A percentile compares a stretch with the other conserved stretches of the same genome.
These are phyloP conservation scores for Druceiella hillmani DNA, from an alignment of 2,888 invertebrate species.

Conservation along the genomic window DNA sequence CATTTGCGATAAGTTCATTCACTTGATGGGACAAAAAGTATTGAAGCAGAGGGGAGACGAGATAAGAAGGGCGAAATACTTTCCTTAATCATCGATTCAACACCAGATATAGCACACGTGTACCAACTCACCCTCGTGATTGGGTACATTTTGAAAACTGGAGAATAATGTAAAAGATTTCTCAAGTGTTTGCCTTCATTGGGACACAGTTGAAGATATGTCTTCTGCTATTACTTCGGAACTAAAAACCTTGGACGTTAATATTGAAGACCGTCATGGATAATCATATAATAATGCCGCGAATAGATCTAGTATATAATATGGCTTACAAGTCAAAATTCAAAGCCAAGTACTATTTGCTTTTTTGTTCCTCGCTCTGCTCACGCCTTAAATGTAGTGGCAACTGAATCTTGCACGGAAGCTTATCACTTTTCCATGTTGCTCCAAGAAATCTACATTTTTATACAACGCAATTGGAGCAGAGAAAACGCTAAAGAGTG, in stretches of 20 bases:
- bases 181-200: slow-evolving; percentile 19
- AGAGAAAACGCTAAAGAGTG: slow-evolving; percentile 26
- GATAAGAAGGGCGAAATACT: too few species aligned
- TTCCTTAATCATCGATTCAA: slow-evolving; percentile 26
- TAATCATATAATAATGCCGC: slow-evolving; percentile 21
- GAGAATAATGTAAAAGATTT: too few species aligned
- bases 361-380: slow-evolving; percentile 15
- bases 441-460: slow-evolving; percentile 19
- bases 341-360: slow-evolving; percentile 12
- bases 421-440: slow-evolving; percentile 21
- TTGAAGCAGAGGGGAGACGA: slow-evolving; percentile 19
- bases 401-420: slow-evolving; percentile 19
- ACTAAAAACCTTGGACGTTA: too few species aligned
- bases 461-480: too few species aligned
- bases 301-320: slow-evolving; percentile 19
- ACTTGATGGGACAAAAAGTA: slow-evolving; percentile 25
- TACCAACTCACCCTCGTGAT: slow-evolving; percentile 25
- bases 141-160: slow-evolving; percentile 12
- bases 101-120: slow-evolving; percentile 21
- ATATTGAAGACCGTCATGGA: too few species aligned
- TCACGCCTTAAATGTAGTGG: slow-evolving; percentile 20
- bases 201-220: slow-evolving; percentile 16
- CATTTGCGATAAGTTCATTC: slow-evolving; percentile 28
- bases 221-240: slow-evolving; percentile 7
- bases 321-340: slow-evolving; percentile 18